Percentiles rank a stretch among this genome's conserved stretches.
These are phyloP conservation scores for Emydoidea blandingii DNA, from an alignment of 2,797 vertebrate genomes.

Conservation along the genomic window DNA sequence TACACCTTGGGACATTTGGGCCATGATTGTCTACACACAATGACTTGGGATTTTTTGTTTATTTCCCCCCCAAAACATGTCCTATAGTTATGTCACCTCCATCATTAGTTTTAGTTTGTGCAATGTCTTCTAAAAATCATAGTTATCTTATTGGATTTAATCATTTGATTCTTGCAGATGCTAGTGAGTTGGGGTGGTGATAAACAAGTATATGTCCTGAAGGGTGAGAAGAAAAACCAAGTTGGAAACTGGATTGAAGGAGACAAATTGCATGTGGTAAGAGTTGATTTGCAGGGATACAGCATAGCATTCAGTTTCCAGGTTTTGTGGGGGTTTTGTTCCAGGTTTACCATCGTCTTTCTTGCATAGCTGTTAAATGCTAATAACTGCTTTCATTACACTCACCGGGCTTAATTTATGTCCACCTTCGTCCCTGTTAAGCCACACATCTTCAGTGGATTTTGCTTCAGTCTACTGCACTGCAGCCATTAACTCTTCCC, in stretches of 20 bases:
- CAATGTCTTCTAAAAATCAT: background rate
- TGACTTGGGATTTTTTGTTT: background rate
- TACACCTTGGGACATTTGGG: background rate
- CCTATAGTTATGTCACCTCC: background rate
- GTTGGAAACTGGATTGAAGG: slow-evolving; percentile 89
- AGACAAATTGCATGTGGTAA: slow-evolving; percentile 85
- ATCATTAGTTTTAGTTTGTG: background rate
- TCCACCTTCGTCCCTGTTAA: slow-evolving; percentile 10
- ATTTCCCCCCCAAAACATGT: background rate
- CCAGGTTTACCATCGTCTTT: slow-evolving; percentile 22
- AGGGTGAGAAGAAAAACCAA: slow-evolving; percentile 88
- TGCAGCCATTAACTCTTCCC: slow-evolving; percentile 27
- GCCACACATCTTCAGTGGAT: background rate
- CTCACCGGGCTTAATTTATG: slow-evolving; percentile 7
- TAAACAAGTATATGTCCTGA: slow-evolving; percentile 86
- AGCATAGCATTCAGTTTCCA: background rate
- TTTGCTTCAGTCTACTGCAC: slow-evolving; percentile 28
- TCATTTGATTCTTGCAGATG: slow-evolving; percentile 77
- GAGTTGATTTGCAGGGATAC: slow-evolving; percentile 8
- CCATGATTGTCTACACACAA: background rate
- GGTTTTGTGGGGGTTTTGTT: slow-evolving; percentile 18
- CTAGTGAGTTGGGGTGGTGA: slow-evolving; percentile 89
- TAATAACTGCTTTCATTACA: slow-evolving; percentile 33
- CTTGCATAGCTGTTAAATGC: slow-evolving; percentile 5
- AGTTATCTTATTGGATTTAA: background rate